A percentile compares a stretch with the other conserved stretches of the same genome.
phyloP scores from a whole-genome alignment of 2,113 vertebrate genomes.

The Balaeniceps rex region DNA sequence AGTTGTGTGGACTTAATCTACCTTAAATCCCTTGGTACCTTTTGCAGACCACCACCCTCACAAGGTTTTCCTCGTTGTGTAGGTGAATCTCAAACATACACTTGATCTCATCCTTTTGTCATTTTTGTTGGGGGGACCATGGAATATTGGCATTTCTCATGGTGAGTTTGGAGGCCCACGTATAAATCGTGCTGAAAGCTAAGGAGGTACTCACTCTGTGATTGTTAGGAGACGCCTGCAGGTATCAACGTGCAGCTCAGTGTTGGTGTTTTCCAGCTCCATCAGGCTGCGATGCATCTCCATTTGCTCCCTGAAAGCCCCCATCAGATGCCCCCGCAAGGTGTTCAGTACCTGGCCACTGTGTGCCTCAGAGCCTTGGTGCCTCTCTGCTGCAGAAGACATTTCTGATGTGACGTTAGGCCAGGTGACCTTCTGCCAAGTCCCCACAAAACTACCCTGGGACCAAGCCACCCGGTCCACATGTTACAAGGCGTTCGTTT shows the following conservation, averaged over 20 bases:
- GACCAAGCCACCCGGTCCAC: neutral
- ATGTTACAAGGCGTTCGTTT: neutral
- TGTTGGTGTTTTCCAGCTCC: slow-evolving; percentile 66
- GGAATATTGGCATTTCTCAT: neutral
- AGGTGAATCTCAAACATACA: neutral
- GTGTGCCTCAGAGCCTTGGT: neutral
- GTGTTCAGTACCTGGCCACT: neutral
- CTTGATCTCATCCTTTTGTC: neutral
- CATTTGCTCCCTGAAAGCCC: slow-evolving; percentile 61
- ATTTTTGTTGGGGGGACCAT: neutral
- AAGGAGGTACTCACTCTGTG: slow-evolving; percentile 46
- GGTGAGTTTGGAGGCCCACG: neutral
- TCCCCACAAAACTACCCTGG: neutral
- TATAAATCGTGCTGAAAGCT: neutral
- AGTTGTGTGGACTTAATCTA: neutral
- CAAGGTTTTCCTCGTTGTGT: neutral
- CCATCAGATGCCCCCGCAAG: slow-evolving; percentile 15
- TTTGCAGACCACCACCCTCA: neutral
- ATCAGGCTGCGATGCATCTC: slow-evolving; percentile 59
- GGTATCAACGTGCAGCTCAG: slow-evolving; percentile 44
- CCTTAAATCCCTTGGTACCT: neutral
- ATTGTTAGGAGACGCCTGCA: slow-evolving; percentile 68
- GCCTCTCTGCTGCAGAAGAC: neutral
- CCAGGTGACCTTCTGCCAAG: neutral
- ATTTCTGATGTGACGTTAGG: neutral